Evolutionary conservation across 2,113 vertebrate genomes (phyloP).

Genomic region (Himantopus leucocephalus): DNA sequence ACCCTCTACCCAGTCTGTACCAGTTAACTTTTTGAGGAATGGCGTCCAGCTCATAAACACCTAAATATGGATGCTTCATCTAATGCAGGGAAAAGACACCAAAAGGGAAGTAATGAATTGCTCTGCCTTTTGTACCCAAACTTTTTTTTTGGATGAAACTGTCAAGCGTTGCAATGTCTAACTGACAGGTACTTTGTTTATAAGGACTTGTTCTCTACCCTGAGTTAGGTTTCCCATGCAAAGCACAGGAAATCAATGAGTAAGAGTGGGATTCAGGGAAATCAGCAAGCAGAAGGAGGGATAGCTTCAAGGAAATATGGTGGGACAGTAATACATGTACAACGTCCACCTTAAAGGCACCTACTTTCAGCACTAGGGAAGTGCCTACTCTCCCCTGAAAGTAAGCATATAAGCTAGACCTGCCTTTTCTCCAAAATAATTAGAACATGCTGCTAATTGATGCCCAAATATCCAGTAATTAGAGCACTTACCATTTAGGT

Average conservation of each 20-base stretch:
- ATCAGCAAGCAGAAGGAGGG: not conserved
- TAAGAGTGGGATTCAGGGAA: not conserved
- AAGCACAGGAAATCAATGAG: not conserved
- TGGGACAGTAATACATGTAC: accelerated
- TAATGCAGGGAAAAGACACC: not conserved
- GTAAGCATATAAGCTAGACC: not conserved
- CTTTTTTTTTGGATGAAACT: not conserved
- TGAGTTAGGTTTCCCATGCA: not conserved
- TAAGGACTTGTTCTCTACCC: not conserved
- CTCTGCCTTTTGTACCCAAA: not conserved
- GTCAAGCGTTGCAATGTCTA: not conserved
- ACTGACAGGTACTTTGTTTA: not conserved
- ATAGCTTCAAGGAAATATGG: not conserved
- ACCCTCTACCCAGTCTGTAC: not conserved
- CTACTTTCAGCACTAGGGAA: not conserved
- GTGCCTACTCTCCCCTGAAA: not conserved
- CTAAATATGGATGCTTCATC: not conserved
- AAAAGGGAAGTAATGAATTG: not conserved
- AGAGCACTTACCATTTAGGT: not conserved
- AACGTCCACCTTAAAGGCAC: not conserved
- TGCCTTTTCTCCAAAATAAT: not conserved
- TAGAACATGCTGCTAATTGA: not conserved
- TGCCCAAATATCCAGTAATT: not conserved
- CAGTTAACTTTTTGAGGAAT: not conserved
- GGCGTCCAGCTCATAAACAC: not conserved